Evolutionary conservation across 2,888 invertebrate genomes (phyloP), one percentile per base, ranked within the genome.

Genomic region (Tipula unca): DNA sequence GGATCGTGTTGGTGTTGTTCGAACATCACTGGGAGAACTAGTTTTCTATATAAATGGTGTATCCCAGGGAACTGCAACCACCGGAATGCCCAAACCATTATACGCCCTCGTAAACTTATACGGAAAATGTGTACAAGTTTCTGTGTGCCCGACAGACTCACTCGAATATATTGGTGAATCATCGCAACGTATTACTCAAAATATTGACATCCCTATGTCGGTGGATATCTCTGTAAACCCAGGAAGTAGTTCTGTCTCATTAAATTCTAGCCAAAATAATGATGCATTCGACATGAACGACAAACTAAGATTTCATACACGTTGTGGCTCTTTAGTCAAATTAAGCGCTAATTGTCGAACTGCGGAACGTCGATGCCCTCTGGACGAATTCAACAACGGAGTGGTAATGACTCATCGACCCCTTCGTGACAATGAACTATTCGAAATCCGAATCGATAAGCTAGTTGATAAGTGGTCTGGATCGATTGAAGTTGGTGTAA

Each of bases 371-470:
- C 93, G 96, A 86, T 93, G 97, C 86, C 98, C 98, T 0, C 91
- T 96, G 5, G 98, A 98, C 89, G 98, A 98, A 90, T 98, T 98
- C 90, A 98, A 98, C 90, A 98, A 98, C 90, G 98, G 97, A 0
- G 97, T 98, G 1, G 97, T 98, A 1, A 97, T 98, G 96, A 98
- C 98, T 1, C 96, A 97, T 89, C 93, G 98, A 69, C 95, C 97
- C 0, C 91, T 99, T 3, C 92, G 93, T 86, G 97, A 97, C 89
- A 95, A 96, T 88, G 98, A 98, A 90, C 91, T 98, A 25, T 99
- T 98, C 90, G 98, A 98, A 93, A 98, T 98, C 89, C 93, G 97
- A 86, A 97, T 99, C 87, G 98, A 98, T 89, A 93, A 95, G 88
- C 93, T 99, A 87, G 97, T 98, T 6, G 97, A 97, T 89, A 97